These are phyloP conservation scores for Arctocebus calabarensis DNA, from an alignment of 2,797 vertebrate genomes.

Conservation along the genomic window DNA sequence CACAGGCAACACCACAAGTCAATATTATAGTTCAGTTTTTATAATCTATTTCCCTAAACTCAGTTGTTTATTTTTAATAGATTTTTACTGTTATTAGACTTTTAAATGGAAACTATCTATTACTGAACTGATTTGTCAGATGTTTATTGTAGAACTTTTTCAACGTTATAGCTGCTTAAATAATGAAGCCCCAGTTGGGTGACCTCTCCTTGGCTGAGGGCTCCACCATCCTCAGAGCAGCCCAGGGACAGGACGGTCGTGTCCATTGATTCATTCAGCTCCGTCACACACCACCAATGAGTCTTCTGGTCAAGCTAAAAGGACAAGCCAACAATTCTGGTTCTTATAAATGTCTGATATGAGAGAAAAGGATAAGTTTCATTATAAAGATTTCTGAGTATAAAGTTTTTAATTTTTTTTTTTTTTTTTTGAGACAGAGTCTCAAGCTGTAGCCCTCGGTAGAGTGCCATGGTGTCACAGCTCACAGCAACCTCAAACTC, in stretches of 20 bases:
- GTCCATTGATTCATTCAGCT: background rate
- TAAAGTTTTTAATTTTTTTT: background rate
- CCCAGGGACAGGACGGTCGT: background rate
- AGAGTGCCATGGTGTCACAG: too few species aligned
- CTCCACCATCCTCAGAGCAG: background rate
- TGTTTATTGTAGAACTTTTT: background rate
- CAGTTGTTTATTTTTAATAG: background rate
- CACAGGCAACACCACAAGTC: background rate
- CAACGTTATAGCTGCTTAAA: background rate
- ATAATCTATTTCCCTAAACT: background rate
- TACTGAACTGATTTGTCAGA: background rate
- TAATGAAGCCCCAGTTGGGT: background rate
- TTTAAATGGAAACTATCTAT: background rate
- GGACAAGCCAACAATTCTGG: background rate
- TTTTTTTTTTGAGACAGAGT: too few species aligned
- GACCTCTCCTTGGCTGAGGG: background rate
- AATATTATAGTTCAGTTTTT: background rate
- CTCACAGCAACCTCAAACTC: too few species aligned
- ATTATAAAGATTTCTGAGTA: background rate
- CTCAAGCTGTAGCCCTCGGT: too few species aligned
- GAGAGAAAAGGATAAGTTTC: background rate
- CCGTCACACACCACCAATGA: background rate
- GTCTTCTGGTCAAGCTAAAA: background rate
- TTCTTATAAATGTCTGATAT: conserved; percentile 7
- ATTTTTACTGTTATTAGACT: background rate